Base-by-base conservation (phyloP, 2,888 invertebrate genomes). In the Agriotes lineatus region DNA sequence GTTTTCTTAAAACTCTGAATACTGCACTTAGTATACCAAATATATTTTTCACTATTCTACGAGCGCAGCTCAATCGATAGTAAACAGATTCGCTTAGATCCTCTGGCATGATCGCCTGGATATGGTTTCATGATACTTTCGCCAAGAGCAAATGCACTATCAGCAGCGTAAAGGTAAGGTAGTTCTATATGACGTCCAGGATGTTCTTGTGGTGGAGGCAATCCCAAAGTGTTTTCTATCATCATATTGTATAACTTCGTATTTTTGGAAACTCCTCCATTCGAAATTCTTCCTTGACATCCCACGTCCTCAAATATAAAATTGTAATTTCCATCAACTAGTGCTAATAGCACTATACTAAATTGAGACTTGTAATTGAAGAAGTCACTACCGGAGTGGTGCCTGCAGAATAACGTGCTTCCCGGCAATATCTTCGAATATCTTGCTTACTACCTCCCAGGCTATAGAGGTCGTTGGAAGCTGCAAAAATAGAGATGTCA, bases 261-360 rank as follows among this genome's bases (percentile, higher is more conserved):
- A 44, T 75, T 72, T 62, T 71, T 64, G 20, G 79, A 79, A 20
- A 79, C 71, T 19, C 78, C 80, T 10, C 79, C 76, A 69, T 82
- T 80, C 14, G 75, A 78, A 54, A 79, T 76, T 64, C 76, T 61
- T 9, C 82, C 80, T 71, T 80, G 79, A 22, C 74, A 72, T 7
- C 82, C 82, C 48, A 80, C 72, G 71, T 81, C 79, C 6, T 82
- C 78, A 69, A 73, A 79, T 6, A 77, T 70, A 73, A 82, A 82
- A n/a, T 79, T 78, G 67, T 82, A 84, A 67, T 83, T 73, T 14
- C 81, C 81, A 75, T 84, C 82, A 6, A 79, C 82, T 56, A 82
- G 39, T 33, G 79, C 82, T 56, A 83, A 72, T 45, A 85, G 70
- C 1, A 84, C 81, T 42, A 82, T 77, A 70, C 80, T 82, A 66